Evolutionary conservation across 2,113 vertebrate species (phyloP), one percentile per base, ranked within the genome.

Genomic region (Isichthys henryi): DNA sequence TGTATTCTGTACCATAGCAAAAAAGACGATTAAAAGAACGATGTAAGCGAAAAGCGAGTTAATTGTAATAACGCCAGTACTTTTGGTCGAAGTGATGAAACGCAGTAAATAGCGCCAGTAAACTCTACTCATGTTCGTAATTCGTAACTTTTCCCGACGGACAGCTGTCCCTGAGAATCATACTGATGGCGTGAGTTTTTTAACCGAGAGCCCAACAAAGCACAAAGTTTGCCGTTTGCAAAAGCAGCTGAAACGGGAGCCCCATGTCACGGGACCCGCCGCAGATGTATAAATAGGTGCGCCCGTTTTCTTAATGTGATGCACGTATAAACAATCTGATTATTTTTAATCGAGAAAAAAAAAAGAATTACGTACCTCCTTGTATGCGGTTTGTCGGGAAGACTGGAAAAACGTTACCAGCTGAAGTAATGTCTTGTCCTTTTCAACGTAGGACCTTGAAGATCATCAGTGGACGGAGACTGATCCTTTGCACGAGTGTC

Each of bases 91-190:
- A 35, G 7, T 77, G 2, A 27, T 1, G 58, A 7, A 23, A 70
- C 11, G n/a, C n/a, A 0, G 62, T 77, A 77, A 13, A 77, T n/a
- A 39, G 35, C 35, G 13, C 10, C 17, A 0, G 6, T 39, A 39
- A 43, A 80, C 6, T 15, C 74, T 39, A 43, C 74, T 39, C n/a
- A 5, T 3, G 35, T 17, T 39, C 15, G 13, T 80, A 43, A 80
- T 80, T 39, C 35, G 35, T 80, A 43, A 80, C 74, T 80, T 80
- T 43, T 15, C 35, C 74, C 31, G 13, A 43, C 35, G 74, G 13
- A 80, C 74, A 80, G 74, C 74, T 80, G 74, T 43, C 35, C 74
- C 74, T 80, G 74, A 80, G 35, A 80, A n/a, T 80, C 43, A 80
- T 80, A 39, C 35, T 80, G 74, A 80, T 39, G 35, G 74, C 17